Evolutionary conservation across 2,113 vertebrate species (phyloP).

Genomic region (Otocyon megalotis): DNA sequence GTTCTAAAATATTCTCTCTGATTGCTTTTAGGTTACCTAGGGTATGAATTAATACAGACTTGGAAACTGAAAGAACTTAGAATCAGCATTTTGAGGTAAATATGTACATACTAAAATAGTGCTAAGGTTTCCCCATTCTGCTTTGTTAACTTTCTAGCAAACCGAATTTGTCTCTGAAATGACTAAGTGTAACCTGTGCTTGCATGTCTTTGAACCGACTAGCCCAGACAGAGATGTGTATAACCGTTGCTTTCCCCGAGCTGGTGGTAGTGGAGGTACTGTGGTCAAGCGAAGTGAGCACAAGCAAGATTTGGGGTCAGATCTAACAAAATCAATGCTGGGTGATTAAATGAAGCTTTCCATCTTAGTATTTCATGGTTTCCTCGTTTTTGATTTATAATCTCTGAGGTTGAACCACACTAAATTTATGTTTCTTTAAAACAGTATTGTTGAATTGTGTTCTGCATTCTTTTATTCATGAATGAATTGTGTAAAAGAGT

Average conservation of each 20-base stretch:
- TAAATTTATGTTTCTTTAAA: background rate
- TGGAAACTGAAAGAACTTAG: conserved; percentile 88
- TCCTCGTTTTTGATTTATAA: background rate
- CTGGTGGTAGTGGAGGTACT: background rate
- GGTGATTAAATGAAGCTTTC: background rate
- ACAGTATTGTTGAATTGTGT: background rate
- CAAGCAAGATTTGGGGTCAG: background rate
- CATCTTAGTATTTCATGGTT: background rate
- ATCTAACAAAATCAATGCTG: background rate
- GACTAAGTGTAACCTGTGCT: background rate
- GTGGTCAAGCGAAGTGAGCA: background rate
- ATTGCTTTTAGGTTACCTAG: conserved; percentile 89
- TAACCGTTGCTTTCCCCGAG: background rate
- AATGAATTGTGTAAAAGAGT: background rate
- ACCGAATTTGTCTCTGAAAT: background rate
- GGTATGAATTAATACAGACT: conserved; percentile 88
- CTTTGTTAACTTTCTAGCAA: conserved; percentile 74
- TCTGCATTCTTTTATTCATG: conserved; percentile 20
- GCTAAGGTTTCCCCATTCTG: conserved; percentile 65
- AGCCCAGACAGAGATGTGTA: background rate
- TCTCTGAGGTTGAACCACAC: background rate
- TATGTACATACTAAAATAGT: conserved; percentile 82
- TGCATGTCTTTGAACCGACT: background rate
- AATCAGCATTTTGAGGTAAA: conserved; percentile 88
- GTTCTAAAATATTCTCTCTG: conserved; percentile 85